Base-by-base conservation (phyloP, 92 coral and sea anemone genomes). In the Montipora capitata region DNA sequence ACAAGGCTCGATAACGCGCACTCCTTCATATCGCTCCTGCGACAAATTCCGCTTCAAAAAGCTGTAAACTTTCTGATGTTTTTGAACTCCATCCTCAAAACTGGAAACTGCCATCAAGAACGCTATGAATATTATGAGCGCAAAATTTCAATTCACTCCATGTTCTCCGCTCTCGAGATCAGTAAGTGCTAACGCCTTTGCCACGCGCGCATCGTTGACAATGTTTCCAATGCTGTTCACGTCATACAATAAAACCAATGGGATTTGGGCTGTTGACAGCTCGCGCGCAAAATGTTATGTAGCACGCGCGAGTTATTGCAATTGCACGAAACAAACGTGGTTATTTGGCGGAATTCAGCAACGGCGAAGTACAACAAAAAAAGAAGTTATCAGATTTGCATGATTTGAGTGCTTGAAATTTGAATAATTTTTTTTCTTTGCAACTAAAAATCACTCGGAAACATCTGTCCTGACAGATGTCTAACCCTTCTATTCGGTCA, bases 1-100 rank as follows among this genome's bases (percentile, higher is more conserved):
- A 69, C 99, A 98, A 5, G 98, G 99, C 45, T 98, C 99, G 72
- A 98, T 96, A 8, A 94, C 96, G 17, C 96, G 97, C 51, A 98
- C 89, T 15, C 98, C 96, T 42, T 92, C 94, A 71, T 98, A 96
- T 9, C 97, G 95, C 11, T 92, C 96, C 69, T 94, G 96, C 0
- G 98, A 71, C 56, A 98, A 88, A 39, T 81, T 78, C 18, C 99
- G 96, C 94, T 94, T 98, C 79, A 98, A 87, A 81, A 94, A 98
- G 81, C 93, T 96, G 88, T 96, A 96, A 40, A 98, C 99, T 57
- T 98, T 98, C 79, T 98, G 99, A 76, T 98, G 93, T 64, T 94
- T 98, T 67, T 98, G 98, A 76, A 81, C 84, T 59, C 95, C 92
- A 45, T 95, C 98, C 3, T 87, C 95, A 85, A 94, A 40, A 7